Base-by-base conservation (phyloP, 2,888 invertebrate species). In the Microplitis deprimator region DNA sequence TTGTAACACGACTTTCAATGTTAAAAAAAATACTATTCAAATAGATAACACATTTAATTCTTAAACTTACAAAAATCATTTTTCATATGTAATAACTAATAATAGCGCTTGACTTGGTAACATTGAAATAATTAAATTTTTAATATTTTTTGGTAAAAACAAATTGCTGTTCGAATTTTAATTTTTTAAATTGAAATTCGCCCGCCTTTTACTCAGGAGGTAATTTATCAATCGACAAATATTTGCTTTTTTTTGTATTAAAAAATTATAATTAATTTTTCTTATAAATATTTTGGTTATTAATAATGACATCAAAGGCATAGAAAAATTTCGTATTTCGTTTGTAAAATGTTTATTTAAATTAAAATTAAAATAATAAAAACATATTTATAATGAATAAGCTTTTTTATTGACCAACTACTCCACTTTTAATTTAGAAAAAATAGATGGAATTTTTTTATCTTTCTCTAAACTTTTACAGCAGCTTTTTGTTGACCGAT, bases 401-500 rank as follows among this genome's bases (percentile, higher is more conserved):
- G 13, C 8, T 50, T 13, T 50, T 50, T 50, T 1, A 50, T 50
- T 6, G 50, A 50, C 13, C 29, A 50, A 50, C 50, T 50, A 13
- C 4, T 13, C 2, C 1, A 50, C 50, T 10, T 50, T 50, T 10
- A 13, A 13, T 50, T 5, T 50, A 5, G 13, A 50, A 50, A 50
- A 50, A 50, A 50, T 5, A 50, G 1, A 50, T 50, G 50, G 50
- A 13, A 13, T 50, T 8, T 13, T 10, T 50, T 10, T 67, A 29
- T 29, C 29, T 29, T 29, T 29, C 29, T 29, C 29, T 71, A 76
- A 17, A 60, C 65, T 76, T 76, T 91, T 80, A 90, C 87, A 17
- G 92, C 91, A 68, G 92, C 91, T 89, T 93, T 93, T 68, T 92
- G 89, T 87, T 93, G 93, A 2, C 91, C 91, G 83, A 93, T 93